These are phyloP conservation scores for Ceratina japonica DNA, from an alignment of 1,140 invertebrate species.

Conservation along the genomic window DNA sequence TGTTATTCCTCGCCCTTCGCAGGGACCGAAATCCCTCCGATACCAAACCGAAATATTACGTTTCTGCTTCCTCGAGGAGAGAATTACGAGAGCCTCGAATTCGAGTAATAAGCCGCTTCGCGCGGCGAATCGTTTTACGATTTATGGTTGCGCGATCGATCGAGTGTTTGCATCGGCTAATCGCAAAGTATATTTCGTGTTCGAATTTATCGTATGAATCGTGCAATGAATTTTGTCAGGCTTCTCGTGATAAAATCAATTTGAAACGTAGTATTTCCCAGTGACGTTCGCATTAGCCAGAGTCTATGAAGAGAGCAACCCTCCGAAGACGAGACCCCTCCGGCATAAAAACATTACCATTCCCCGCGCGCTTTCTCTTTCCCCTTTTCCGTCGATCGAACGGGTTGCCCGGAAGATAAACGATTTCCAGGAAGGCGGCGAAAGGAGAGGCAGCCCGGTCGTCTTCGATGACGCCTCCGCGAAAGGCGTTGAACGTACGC, in stretches of 20 bases:
- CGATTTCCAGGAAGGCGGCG: slow-evolving; percentile 12
- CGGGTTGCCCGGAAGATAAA: slow-evolving; percentile 21
- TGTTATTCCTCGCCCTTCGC: slow-evolving; percentile 13
- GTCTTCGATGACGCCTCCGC: neutral
- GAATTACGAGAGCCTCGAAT: too few relatives aligned
- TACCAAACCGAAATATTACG: neutral
- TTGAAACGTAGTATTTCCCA: too few relatives aligned
- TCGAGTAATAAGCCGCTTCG: too few relatives aligned
- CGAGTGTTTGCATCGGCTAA: too few relatives aligned
- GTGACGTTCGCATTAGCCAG: neutral
- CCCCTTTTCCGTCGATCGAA: slow-evolving; percentile 1
- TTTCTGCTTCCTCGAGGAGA: neutral
- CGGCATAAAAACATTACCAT: slow-evolving; percentile 37
- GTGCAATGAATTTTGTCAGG: too few relatives aligned
- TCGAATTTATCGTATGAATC: too few relatives aligned
- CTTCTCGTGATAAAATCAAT: too few relatives aligned
- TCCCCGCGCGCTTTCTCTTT: neutral
- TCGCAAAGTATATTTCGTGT: too few relatives aligned
- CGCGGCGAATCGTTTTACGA: too few relatives aligned
- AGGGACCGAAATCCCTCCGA: too few relatives aligned
- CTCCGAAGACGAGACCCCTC: neutral
- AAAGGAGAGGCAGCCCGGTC: neutral
- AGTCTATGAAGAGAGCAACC: slow-evolving; percentile 11
- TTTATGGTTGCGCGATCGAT: too few relatives aligned
- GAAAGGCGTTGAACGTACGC: neutral